Conservation (phyloP, 2,888 invertebrate species). For the Aquatica leii region DNA sequence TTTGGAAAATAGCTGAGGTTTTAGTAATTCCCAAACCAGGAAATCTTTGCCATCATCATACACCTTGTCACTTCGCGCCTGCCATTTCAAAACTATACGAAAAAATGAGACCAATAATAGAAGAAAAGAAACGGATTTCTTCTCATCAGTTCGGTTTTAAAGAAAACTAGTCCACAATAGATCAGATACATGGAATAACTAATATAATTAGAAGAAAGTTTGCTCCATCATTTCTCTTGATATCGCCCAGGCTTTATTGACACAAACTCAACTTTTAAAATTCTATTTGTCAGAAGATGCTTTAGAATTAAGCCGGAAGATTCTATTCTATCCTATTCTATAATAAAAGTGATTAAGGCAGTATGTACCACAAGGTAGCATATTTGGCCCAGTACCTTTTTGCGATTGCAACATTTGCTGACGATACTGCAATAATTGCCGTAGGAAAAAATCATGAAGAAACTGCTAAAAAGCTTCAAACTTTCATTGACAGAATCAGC, state of each 20-base stretch:
- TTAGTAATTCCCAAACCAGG: background rate
- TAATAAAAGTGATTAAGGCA: no score
- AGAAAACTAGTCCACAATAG: background rate
- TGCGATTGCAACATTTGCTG: no score
- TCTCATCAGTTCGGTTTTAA: background rate
- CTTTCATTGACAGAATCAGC: no score
- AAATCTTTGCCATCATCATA: background rate
- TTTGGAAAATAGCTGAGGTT: background rate
- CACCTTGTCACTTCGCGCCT: background rate
- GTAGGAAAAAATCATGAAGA: background rate
- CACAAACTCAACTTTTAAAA: background rate
- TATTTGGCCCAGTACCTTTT: no score
- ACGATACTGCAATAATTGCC: no score
- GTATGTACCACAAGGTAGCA: background rate
- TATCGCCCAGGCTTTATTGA: background rate
- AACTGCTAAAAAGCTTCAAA: no score
- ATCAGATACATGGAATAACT: background rate
- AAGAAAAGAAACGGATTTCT: background rate
- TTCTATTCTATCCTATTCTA: no score
- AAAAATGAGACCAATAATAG: background rate
- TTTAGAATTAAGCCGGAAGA: background rate
- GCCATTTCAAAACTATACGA: background rate
- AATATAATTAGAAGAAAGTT: background rate
- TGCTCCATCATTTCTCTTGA: background rate
- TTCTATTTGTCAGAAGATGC: background rate